Base-by-base conservation (phyloP, 2,113 vertebrate species). In the Philantomba maxwellii region DNA sequence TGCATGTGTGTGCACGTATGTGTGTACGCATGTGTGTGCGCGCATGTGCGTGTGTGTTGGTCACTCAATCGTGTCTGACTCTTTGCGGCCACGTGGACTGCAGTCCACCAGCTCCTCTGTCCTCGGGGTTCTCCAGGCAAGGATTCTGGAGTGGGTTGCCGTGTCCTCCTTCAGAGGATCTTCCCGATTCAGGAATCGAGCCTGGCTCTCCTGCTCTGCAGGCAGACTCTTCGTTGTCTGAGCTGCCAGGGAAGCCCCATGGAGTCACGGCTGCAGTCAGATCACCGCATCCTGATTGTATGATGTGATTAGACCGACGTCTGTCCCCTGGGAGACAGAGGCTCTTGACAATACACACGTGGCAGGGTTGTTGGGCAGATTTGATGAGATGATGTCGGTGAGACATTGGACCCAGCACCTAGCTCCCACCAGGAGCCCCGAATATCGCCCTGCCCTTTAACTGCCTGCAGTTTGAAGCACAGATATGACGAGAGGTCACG, bases 31-130 rank as follows among this genome's bases (percentile, higher is more conserved):
- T 5, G 49, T 19, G 6, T 16, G 5, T 0, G 16, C 17, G 51
- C 2, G 1, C 19, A 2, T 1, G 19, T 0, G 2, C 2, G 2
- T 5, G 17, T 70, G 64, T 70, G n/a, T 12, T 23, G n/a, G 66
- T 70, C n/a, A 36, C 19, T 36, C 64, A 70, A 12, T 36, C 5
- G 5, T 36, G 66, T 39, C 66, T 36, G n/a, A 70, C 64, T 23
- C n/a, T 70, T 36, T 36, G 66, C 1, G 5, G n/a, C 19, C 10
- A 36, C n/a, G 23, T 39, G 66, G 66, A 70, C 66, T 23, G n/a
- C 19, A 70, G n/a, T 23, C 66, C 66, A 39, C n/a, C 66, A 23
- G n/a, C n/a, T 70, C 19, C 66, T 70, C 66, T 70, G 10, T 39
- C 66, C n/a, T 70, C 23, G 66, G n/a, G 36, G 66, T 70, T 70